Conservation (phyloP, 2,888 invertebrate genomes). For the Nipponacmea schrenckii region DNA sequence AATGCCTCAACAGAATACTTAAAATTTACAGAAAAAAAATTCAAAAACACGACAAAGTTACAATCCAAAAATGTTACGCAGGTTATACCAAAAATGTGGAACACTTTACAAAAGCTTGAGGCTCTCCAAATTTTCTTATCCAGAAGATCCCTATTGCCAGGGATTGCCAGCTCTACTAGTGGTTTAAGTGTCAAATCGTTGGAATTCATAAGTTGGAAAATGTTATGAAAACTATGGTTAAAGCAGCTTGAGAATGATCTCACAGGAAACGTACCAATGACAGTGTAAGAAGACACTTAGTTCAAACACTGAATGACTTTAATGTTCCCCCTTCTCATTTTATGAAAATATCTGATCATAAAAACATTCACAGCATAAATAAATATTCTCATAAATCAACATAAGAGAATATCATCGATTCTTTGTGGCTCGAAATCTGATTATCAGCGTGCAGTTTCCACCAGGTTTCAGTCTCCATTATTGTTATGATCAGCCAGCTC, state of each 20-base stretch:
- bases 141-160: conserved; percentile 10
- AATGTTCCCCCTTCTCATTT: no score
- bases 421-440: no score
- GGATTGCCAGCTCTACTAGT: background rate
- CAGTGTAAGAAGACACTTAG: conserved; percentile 18
- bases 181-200: no score
- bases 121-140: background rate
- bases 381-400: no score
- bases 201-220: conserved; percentile 17
- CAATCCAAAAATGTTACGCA: background rate
- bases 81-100: conserved; percentile 19
- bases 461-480: no score
- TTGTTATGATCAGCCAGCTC: no score
- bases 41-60: background rate
- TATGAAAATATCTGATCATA: no score
- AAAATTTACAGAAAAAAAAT: conserved; percentile 3
- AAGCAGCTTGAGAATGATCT: background rate
- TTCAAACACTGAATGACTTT: conserved; percentile 16
- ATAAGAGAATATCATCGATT: no score
- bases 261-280: conserved; percentile 12
- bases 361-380: no score
- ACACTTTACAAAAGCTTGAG: background rate
- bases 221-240: conserved; percentile 19
- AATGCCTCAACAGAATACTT: conserved; percentile 17
- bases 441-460: no score